phyloP scores from a whole-genome alignment of 2,113 vertebrate genomes.

The Prochilodus magdalenae region DNA sequence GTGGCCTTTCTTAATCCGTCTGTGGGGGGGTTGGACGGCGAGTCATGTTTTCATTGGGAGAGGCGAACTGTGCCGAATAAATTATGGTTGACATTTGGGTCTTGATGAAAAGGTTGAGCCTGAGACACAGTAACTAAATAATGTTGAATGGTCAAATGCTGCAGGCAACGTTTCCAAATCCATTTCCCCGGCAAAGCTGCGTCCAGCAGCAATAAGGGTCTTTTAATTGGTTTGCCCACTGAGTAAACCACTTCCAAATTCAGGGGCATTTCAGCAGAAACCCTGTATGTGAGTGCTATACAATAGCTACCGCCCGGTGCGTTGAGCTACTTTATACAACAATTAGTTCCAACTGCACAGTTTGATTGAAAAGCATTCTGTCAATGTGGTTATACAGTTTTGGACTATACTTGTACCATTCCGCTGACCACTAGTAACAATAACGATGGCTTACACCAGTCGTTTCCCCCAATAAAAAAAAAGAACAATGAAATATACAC shows the following conservation, averaged over 20 bases:
- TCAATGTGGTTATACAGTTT: too few relatives aligned
- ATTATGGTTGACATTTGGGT: conserved; percentile 73
- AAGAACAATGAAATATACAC: too few relatives aligned
- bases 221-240: conserved; percentile 59
- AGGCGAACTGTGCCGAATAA: conserved; percentile 62
- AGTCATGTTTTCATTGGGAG: conserved; percentile 62
- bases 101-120: conserved; percentile 76
- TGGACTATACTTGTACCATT: too few relatives aligned
- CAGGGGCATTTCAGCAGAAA: conserved; percentile 44
- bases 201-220: conserved; percentile 54
- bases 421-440: too few relatives aligned
- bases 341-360: not conserved
- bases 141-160: conserved; percentile 66
- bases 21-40: conserved; percentile 49
- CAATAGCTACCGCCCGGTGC: conserved; percentile 2
- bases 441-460: too few relatives aligned
- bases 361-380: too few relatives aligned
- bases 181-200: conserved; percentile 57
- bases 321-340: not conserved
- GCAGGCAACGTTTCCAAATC: conserved; percentile 64
- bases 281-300: conserved; percentile 26
- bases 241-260: conserved; percentile 52
- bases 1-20: conserved; percentile 56
- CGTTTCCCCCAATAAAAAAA: too few relatives aligned
- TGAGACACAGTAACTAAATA: conserved; percentile 68